Evolutionary conservation across 2,888 invertebrate species (phyloP).

Genomic region (Agrochola lychnidis): DNA sequence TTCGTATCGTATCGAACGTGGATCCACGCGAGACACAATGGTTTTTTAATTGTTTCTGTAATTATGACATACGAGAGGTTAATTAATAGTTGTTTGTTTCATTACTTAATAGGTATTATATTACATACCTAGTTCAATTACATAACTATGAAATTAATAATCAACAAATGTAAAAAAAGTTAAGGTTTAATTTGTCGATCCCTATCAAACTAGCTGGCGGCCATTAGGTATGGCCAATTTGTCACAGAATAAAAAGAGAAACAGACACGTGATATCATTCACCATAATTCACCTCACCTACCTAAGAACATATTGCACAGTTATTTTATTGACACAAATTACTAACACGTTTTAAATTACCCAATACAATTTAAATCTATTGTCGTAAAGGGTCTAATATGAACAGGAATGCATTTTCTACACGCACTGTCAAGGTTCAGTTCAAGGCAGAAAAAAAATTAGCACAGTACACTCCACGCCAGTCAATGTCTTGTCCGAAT

Average conservation of each 20-base stretch:
- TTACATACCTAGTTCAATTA: neutral
- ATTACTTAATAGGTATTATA: neutral
- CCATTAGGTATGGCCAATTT: neutral
- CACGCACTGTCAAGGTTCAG: slow-evolving; percentile 70
- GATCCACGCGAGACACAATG: too few species aligned
- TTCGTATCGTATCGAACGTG: too few species aligned
- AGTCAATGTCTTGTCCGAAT: slow-evolving; percentile 75
- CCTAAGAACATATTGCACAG: slow-evolving; percentile 46
- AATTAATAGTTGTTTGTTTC: neutral
- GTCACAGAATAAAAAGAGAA: neutral
- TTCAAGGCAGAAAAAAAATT: slow-evolving; percentile 72
- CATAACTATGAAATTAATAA: neutral
- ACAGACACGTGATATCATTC: slow-evolving; percentile 15
- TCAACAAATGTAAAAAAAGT: neutral
- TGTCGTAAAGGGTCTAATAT: slow-evolving; percentile 62
- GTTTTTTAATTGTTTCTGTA: too few species aligned
- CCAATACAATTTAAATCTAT: slow-evolving; percentile 54
- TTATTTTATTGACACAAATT: slow-evolving; percentile 61
- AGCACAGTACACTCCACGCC: slow-evolving; percentile 74
- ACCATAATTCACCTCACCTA: slow-evolving; percentile 32
- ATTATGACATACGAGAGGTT: too few species aligned
- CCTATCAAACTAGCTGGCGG: neutral
- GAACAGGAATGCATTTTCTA: slow-evolving; percentile 66
- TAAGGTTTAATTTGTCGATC: neutral
- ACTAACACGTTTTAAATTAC: slow-evolving; percentile 58